Percentiles rank a stretch among this genome's conserved stretches.
Evolutionary conservation across 53 echinoderm and acorn worm species (phyloP).

Genomic region (Actinopyga echinites): DNA sequence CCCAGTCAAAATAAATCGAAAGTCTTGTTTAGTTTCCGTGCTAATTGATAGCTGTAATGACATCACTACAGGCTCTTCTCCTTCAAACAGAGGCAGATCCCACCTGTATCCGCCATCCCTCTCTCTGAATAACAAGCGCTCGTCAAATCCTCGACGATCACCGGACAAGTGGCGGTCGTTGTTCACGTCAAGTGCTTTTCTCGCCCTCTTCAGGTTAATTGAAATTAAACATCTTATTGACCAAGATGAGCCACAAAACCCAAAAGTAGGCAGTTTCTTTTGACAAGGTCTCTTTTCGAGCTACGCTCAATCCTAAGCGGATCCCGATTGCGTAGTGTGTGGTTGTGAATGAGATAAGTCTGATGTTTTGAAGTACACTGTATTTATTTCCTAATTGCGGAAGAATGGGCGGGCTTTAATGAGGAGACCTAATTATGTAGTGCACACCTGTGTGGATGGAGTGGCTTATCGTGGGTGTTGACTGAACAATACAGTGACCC

Average conservation of each 20-base stretch:
- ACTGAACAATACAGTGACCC: too few species aligned
- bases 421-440: slow-evolving; percentile 8
- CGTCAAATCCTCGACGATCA: not conserved
- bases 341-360: not conserved
- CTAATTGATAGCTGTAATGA: slow-evolving; percentile 30
- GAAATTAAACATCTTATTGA: slow-evolving; percentile 31
- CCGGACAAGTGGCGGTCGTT: not conserved
- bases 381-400: slow-evolving; percentile 23
- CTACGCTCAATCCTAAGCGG: too few species aligned
- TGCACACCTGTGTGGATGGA: slow-evolving; percentile 1
- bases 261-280: too few species aligned
- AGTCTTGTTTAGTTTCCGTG: slow-evolving; percentile 27
- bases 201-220: slow-evolving; percentile 30
- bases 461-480: too few species aligned
- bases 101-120: not conserved
- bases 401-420: not conserved
- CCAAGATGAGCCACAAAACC: not conserved
- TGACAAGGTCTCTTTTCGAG: too few species aligned
- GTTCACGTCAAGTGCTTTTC: slow-evolving; percentile 6
- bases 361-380: not conserved
- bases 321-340: too few species aligned
- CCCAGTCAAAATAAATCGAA: slow-evolving; percentile 26
- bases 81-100: not conserved
- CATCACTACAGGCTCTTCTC: not conserved
- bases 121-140: not conserved